Evolutionary conservation across 2,113 vertebrate species (phyloP), one percentile per base, ranked within the genome.

Genomic region (Syrmaticus mikado): DNA sequence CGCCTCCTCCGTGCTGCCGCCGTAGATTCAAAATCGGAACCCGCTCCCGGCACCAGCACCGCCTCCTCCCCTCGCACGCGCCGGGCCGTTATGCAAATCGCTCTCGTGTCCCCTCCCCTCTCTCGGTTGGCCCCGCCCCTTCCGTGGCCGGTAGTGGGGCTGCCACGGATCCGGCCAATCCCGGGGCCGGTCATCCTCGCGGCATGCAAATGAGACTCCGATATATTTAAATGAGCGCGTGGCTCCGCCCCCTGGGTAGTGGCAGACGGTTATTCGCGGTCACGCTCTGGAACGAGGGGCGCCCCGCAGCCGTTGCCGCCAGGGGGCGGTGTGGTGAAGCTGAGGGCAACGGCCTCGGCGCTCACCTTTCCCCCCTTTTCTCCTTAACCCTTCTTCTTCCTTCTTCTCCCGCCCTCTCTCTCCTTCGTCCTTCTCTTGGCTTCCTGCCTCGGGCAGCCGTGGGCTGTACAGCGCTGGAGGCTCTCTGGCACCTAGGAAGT

Each of bases 1-100:
- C 66, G 85, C 85, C 77, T 77, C 27, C 43, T 73, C 71, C 80
- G 48, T 27, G 21, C 96, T 52, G 76, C 83, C 48, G 89, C 97
- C 73, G 89, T 13, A 61, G 96, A 95, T 97, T 98, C 96, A 96
- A 98, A 97, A 95, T 92, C 94, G 90, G 58, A 97, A 95, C 95
- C 90, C 96, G 62, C 96, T 97, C 87, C 84, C 18, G 66, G 34
- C 45, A 7, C 86, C 50, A 28, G 41, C 53, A 1, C 82, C 53
- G 7, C 92, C 92, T 72, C 53, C 87, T 62, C 73, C 43, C n/a
- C 71, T 55, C 93, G 92, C 97, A 96, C 96, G 91, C 97, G 96
- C 83, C 83, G 65, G 95, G 97, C 97, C 96, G 97, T 97, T 98
- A 98, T 98, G 98, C 98, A 98, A 98, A 98, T 97, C 28, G 82